phyloP scores from a whole-genome alignment of 2,888 invertebrate genomes.

The Drosophila tanythrix region DNA sequence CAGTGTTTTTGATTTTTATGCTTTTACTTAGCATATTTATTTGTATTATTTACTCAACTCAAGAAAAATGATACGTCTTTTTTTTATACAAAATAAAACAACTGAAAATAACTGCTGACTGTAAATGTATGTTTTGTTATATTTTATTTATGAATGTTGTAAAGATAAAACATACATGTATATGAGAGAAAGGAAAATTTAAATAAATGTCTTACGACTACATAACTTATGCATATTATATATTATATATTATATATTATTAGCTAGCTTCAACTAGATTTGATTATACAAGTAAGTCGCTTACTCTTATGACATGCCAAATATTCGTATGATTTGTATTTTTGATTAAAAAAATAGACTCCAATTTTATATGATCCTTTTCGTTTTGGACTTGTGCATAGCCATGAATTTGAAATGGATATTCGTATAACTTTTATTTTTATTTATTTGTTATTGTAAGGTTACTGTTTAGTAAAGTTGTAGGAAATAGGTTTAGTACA shows the following conservation, averaged over 20 bases:
- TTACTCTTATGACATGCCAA: slow-evolving; percentile 33
- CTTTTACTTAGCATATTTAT: slow-evolving; percentile 26
- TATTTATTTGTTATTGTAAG: not conserved
- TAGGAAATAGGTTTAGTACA: slow-evolving; percentile 50
- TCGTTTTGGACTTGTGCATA: slow-evolving; percentile 20
- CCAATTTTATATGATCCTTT: slow-evolving; percentile 14
- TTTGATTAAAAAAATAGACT: slow-evolving; percentile 73
- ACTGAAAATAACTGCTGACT: slow-evolving; percentile 29
- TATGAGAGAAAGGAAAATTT: slow-evolving; percentile 26
- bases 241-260: slow-evolving; percentile 18
- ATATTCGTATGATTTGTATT: slow-evolving; percentile 19
- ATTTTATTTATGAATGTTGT: slow-evolving; percentile 52
- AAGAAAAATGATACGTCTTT: not conserved
- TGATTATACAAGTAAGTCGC: slow-evolving; percentile 39
- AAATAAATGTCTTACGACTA: slow-evolving; percentile 62
- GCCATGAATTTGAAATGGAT: slow-evolving; percentile 29
- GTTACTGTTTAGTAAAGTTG: slow-evolving; percentile 26
- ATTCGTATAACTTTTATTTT: slow-evolving; percentile 7
- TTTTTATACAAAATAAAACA: slow-evolving; percentile 57
- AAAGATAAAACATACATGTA: slow-evolving; percentile 27
- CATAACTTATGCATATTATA: slow-evolving; percentile 44
- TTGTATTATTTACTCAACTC: not conserved
- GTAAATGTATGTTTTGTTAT: slow-evolving; percentile 37
- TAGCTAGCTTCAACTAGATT: slow-evolving; percentile 73
- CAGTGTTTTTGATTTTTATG: slow-evolving; percentile 71